Base-by-base conservation (phyloP, 2,888 invertebrate species). In the Synergus itoensis region DNA sequence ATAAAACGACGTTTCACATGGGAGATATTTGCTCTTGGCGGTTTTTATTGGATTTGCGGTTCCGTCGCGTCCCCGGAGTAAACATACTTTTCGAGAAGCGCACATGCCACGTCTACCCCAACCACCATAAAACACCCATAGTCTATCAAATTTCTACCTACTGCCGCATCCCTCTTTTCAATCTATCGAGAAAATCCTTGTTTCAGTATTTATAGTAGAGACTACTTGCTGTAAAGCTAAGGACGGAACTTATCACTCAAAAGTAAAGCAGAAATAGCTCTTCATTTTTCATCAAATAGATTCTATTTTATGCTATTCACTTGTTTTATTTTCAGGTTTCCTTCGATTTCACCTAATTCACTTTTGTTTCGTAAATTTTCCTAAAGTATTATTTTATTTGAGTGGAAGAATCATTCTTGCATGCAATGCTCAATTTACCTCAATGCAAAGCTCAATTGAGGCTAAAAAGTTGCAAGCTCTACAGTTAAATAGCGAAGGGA, bases 41-140 rank as follows among this genome's bases (percentile, higher is more conserved):
- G 78, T 81, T 84, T 87, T 86, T 87, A 88, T 88, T 88, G 86
- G 87, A 87, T 88, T 88, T 86, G 84, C 79, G 82, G 84, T 80
- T 82, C 84, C 80, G 83, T 80, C 84, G 83, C 86, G 84, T 83
- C 86, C 83, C 87, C 80, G 81, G 78, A 84, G 90, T 87, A 90
- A 91, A 91, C 88, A 90, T 86, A 87, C 88, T 89, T 90, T 90
- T 86, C 86, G 82, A 81, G 83, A 83, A 82, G 80, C 83, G 85
- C 85, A 87, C 88, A 87, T 85, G 85, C 81, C 73, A 73, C 73
- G 28, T 73, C 73, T 73, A 48, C 73, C n/a, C 16, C 69, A 45
- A 69, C 69, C 73, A 73, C 73, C 73, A 73, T 73, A 53, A 73
- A 73, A 48, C 48, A 73, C 53, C 73, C 53, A 73, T 73, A 73